A percentile compares a stretch with the other conserved stretches of the same genome.
phyloP scores from a whole-genome alignment of 2,113 vertebrate species.

The Melanocharis versteri region DNA sequence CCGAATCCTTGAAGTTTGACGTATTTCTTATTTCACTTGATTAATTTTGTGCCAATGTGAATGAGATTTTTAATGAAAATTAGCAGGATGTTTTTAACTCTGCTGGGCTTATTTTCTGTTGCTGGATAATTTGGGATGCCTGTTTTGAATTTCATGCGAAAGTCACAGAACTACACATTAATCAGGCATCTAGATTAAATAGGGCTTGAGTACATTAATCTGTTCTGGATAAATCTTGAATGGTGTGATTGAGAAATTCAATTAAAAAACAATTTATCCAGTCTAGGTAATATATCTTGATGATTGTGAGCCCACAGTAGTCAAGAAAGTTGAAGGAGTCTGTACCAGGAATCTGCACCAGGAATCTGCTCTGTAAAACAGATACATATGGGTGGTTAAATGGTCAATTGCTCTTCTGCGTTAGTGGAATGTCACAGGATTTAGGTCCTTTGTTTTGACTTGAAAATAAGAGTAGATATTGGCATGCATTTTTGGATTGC shows the following conservation, averaged over 20 bases:
- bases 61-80: background rate
- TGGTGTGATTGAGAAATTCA: background rate
- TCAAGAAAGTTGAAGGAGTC: background rate
- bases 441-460: background rate
- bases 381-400: background rate
- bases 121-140: background rate
- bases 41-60: background rate
- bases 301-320: background rate
- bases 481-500: background rate
- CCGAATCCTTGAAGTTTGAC: background rate
- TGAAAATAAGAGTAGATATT: background rate
- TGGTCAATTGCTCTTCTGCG: background rate
- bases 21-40: background rate
- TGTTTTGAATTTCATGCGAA: background rate
- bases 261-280: background rate
- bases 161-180: background rate
- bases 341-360: background rate
- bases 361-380: background rate
- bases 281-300: background rate
- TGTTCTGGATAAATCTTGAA: background rate
- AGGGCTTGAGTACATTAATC: background rate
- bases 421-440: background rate
- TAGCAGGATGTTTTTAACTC: background rate
- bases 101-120: background rate
- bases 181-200: background rate